Conservation (phyloP, 2,113 vertebrate genomes). For the Trogon melanurus region DNA sequence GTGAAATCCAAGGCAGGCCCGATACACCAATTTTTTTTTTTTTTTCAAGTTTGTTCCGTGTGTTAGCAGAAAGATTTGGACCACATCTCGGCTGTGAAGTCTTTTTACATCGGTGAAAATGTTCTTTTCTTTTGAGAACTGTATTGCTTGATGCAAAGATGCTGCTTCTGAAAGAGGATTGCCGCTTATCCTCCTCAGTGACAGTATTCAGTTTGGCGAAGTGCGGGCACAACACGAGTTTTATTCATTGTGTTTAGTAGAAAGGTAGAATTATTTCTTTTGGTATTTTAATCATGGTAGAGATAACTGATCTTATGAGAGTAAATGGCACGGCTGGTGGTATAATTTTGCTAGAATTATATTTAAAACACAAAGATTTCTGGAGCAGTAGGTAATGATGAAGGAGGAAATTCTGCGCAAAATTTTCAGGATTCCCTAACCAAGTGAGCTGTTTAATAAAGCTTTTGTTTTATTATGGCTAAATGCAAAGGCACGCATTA, state of each 20-base stretch:
- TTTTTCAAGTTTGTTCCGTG: background rate
- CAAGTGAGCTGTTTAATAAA: background rate
- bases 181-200: background rate
- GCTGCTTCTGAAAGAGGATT: background rate
- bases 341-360: conserved; percentile 3
- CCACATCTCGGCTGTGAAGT: background rate
- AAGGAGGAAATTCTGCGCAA: background rate
- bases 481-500: background rate
- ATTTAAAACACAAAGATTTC: background rate
- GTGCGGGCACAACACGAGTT: background rate
- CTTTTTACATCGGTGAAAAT: background rate
- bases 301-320: background rate
- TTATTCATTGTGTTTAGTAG: background rate
- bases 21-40: background rate
- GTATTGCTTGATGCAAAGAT: background rate
- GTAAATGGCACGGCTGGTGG: background rate
- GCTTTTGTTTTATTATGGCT: background rate
- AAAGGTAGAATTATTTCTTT: background rate
- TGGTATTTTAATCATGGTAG: background rate
- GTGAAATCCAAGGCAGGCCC: background rate
- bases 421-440: background rate
- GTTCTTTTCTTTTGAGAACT: conserved; percentile 10
- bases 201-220: background rate
- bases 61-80: background rate
- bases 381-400: background rate